Base-by-base conservation (phyloP, 2,888 invertebrate genomes). In the Phoenoteleia sp. region DNA sequence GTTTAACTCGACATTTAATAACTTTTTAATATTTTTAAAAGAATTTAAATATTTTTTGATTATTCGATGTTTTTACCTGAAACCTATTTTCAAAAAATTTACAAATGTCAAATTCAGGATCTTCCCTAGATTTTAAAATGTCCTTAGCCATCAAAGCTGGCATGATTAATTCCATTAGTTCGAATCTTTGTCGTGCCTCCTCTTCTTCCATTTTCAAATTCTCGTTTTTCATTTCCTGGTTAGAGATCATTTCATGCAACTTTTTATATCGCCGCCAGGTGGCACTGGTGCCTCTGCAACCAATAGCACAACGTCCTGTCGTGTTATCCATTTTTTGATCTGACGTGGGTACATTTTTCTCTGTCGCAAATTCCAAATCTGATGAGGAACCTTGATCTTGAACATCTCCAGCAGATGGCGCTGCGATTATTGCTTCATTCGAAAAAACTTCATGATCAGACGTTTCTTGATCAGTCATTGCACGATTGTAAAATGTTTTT, bases 151-250 rank as follows among this genome's bases (percentile, higher is more conserved):
- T 27, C 23, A 81, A 11, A 4, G 75, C 69, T 1, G 81, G 69
- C 69, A 75, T 62, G 7, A 81, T 25, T 4, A 75, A 9, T 27
- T 81, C 69, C 42, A 75, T 49, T n/a, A 81, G 75, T 3, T 75
- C 81, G 39, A 52, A 67, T 13, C 81, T 54, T 7, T 39, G 39
- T 11, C 42, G 47, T 5, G 29, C 9, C 6, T 54, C 45, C 6
- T 69, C 54, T 33, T 75, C 81, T n/a, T 74, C 58, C 7, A 15
- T 0, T 54, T 52, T 69, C n/a, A 81, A 52, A 19, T 42, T 33
- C 0, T 60, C 60, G 15, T 74, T 81, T 47, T 13, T 27, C 15
- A 49, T 62, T 33, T 81, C 69, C 11, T 62, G 69, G 47, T 62
- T 81, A 36, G 75, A 69, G 6, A 81, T 72, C 39, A 66, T 58